These are phyloP conservation scores for Microcebus murinus DNA, from an alignment of 2,113 vertebrate species.

Conservation along the genomic window DNA sequence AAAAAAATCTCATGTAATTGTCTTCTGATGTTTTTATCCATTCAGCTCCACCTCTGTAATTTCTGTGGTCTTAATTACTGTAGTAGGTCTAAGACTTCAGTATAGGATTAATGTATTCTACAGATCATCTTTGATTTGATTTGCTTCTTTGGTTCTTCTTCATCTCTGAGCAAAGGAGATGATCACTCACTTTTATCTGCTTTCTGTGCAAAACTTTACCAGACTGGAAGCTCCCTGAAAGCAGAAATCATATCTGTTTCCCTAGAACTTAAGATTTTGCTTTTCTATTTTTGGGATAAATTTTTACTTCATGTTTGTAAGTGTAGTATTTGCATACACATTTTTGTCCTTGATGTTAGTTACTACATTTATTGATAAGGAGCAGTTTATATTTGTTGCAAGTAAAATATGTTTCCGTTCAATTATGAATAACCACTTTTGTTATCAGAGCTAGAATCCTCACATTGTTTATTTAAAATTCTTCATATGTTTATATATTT, in stretches of 20 bases:
- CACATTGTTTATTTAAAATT: background rate
- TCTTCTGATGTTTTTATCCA: background rate
- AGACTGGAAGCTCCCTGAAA: background rate
- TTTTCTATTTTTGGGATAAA: background rate
- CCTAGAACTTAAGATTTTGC: background rate
- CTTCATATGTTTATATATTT: conserved; percentile 6
- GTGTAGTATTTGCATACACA: background rate
- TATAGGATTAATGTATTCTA: background rate
- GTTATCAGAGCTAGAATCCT: conserved; percentile 2
- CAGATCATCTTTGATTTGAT: conserved; percentile 11
- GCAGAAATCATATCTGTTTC: background rate
- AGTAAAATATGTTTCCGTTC: background rate
- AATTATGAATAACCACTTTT: background rate
- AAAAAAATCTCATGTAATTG: background rate
- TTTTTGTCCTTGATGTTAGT: conserved; percentile 7
- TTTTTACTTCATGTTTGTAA: background rate
- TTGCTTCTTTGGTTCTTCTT: background rate
- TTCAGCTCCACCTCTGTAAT: background rate
- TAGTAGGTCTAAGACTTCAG: background rate
- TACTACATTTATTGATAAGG: background rate
- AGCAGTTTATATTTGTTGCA: background rate
- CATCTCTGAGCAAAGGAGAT: background rate
- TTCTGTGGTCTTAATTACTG: background rate
- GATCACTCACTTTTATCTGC: background rate
- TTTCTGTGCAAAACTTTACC: background rate